Conservation (phyloP, 1,140 invertebrate genomes). For the Brachionus calyciflorus region DNA sequence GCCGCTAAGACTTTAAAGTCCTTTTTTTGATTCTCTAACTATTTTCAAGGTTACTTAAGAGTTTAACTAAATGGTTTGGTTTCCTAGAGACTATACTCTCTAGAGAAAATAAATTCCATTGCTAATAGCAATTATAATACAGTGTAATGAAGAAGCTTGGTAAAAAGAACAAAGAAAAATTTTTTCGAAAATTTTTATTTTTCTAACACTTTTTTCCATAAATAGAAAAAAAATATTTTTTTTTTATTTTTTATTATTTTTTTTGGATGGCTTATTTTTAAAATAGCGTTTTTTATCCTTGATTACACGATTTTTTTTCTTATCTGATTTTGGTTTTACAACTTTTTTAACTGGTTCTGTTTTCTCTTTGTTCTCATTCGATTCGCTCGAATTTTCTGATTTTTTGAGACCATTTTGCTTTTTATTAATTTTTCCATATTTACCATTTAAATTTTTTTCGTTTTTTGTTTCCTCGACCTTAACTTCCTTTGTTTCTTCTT, state of each 20-base stretch:
- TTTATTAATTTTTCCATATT: constrained; percentile 7
- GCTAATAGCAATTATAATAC: too few species aligned
- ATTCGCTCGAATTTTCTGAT: not conserved
- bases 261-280: constrained; percentile 35
- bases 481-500: not conserved
- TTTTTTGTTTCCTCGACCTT: not conserved
- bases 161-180: not conserved
- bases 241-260: constrained; percentile 36
- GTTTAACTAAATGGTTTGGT: too few species aligned
- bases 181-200: not conserved
- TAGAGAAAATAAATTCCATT: too few species aligned
- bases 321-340: constrained; percentile 2
- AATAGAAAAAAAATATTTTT: not conserved
- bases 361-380: not conserved
- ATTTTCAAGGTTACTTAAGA: too few species aligned
- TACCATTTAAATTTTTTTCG: not conserved
- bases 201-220: not conserved
- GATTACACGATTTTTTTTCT: constrained; percentile 33
- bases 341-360: not conserved
- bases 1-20: too few species aligned
- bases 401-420: not conserved
- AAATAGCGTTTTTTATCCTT: constrained; percentile 41
- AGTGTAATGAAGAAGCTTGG: too few species aligned
- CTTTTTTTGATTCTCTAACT: too few species aligned
- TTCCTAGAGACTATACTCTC: too few species aligned